Conservation (phyloP, 2,797 vertebrate species). For the Enteromius treurensis region DNA sequence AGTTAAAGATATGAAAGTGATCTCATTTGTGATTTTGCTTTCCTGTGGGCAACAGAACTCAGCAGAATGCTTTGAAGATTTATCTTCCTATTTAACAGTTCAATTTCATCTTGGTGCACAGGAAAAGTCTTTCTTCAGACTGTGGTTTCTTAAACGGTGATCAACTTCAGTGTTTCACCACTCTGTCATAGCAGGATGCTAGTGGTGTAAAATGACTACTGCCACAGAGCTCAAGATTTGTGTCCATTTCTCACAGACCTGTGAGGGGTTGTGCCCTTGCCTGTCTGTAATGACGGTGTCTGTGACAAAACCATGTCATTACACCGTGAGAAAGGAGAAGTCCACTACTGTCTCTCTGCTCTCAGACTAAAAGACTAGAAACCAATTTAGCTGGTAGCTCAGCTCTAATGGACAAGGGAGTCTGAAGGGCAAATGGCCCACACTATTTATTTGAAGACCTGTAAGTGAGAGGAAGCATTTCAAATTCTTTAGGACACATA, state of each 20-base stretch:
- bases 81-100: neutral
- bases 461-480: conserved; percentile 45
- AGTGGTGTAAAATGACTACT: conserved; percentile 1
- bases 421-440: conserved; percentile 23
- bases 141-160: neutral
- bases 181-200: neutral
- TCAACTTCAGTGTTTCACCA: conserved; percentile 4
- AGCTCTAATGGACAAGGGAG: conserved; percentile 54
- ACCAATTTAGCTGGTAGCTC: conserved; percentile 42
- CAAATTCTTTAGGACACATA: conserved; percentile 44
- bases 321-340: conserved; percentile 40
- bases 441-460: conserved; percentile 50
- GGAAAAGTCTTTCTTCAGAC: neutral
- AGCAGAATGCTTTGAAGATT: neutral
- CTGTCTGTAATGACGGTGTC: conserved; percentile 17
- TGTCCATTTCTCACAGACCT: neutral
- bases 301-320: conserved; percentile 43
- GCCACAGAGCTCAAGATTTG: neutral
- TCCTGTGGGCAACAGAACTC: neutral
- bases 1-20: neutral
- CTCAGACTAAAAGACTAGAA: conserved; percentile 41
- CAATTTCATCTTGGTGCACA: neutral
- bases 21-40: neutral
- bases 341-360: conserved; percentile 24
- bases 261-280: conserved; percentile 2